phyloP scores from a whole-genome alignment of 2,888 invertebrate species.

The Anaspis maculata region DNA sequence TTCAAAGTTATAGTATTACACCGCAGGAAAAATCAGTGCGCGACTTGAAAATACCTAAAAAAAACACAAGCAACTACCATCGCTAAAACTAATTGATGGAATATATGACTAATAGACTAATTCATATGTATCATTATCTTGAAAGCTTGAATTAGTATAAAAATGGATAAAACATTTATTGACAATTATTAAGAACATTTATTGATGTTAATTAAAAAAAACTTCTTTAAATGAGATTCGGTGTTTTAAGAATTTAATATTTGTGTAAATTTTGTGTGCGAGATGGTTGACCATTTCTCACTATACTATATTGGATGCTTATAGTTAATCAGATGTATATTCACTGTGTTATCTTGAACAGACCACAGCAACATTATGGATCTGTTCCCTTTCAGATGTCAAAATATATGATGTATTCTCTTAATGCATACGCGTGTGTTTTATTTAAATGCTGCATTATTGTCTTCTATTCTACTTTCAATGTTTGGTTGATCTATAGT shows the following conservation, averaged over 20 bases:
- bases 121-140: conserved; percentile 18
- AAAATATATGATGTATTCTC: conserved; percentile 38
- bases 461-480: not conserved
- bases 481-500: no score
- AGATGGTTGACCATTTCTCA: conserved; percentile 33
- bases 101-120: conserved; percentile 8
- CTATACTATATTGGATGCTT: conserved; percentile 15
- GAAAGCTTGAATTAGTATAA: conserved; percentile 11
- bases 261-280: conserved; percentile 14
- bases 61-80: conserved; percentile 1
- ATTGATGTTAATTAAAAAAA: conserved; percentile 2
- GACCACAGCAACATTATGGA: conserved; percentile 15
- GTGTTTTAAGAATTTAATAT: conserved; percentile 4
- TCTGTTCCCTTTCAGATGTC: conserved; percentile 28
- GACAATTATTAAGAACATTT: conserved; percentile 13
- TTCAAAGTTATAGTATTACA: no score
- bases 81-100: no score
- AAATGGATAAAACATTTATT: conserved; percentile 20
- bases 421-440: conserved; percentile 31
- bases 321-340: conserved; percentile 17
- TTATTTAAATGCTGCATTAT: conserved; percentile 14
- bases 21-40: conserved; percentile 20
- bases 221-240: conserved; percentile 1
- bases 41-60: conserved; percentile 16
- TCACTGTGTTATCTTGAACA: conserved; percentile 16